Percentiles rank a stretch among this genome's conserved stretches.
Evolutionary conservation across 2,888 invertebrate genomes (phyloP).

Genomic region (Busseola fusca): DNA sequence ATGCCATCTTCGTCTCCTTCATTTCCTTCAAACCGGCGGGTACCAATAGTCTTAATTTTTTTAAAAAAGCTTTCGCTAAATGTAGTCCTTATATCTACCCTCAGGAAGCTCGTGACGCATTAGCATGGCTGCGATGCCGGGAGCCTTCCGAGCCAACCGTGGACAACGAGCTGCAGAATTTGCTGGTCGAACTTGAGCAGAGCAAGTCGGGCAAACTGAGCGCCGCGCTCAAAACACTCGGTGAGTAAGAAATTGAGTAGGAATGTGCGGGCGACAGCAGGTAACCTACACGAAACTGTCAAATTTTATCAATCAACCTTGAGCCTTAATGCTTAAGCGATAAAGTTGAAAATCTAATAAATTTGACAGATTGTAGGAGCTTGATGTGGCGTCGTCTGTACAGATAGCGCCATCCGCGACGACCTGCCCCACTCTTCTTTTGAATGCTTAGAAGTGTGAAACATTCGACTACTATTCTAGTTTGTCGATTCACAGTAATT

Average conservation of each 20-base stretch:
- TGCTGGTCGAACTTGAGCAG: slow-evolving; percentile 79
- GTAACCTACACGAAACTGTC: too few species aligned
- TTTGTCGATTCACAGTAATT: too few species aligned
- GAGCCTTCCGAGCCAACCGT: slow-evolving; percentile 75
- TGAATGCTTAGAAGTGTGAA: too few species aligned
- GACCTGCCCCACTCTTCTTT: too few species aligned
- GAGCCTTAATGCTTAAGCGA: too few species aligned
- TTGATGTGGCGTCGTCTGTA: too few species aligned
- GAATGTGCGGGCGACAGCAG: neutral
- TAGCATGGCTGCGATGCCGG: slow-evolving; percentile 84
- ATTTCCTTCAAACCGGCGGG: neutral
- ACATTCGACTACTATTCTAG: too few species aligned
- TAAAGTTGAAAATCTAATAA: too few species aligned
- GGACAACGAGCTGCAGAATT: slow-evolving; percentile 78
- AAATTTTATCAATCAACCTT: too few species aligned
- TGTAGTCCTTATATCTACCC: neutral
- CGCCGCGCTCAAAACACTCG: slow-evolving; percentile 74
- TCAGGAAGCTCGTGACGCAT: slow-evolving; percentile 80
- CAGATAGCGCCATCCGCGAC: too few species aligned
- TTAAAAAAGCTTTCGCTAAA: neutral
- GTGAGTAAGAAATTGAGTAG: slow-evolving; percentile 66
- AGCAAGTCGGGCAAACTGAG: slow-evolving; percentile 72
- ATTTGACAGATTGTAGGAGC: too few species aligned
- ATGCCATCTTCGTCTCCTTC: neutral
- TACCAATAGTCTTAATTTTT: neutral